Conservation (phyloP, 2,113 vertebrate species). For the Upupa epops region DNA sequence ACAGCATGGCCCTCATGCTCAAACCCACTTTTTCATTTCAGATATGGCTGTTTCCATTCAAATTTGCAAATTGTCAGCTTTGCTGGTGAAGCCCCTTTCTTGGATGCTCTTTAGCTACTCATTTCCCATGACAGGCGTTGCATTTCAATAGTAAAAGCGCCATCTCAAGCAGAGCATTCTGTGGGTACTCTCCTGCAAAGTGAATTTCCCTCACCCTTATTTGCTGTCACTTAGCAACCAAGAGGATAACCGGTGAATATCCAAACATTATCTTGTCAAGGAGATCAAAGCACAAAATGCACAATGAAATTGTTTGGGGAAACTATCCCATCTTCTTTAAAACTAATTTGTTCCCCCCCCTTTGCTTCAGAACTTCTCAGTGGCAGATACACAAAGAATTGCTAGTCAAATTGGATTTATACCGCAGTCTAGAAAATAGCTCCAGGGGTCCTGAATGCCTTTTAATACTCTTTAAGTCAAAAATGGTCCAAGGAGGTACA, state of each 20-base stretch:
- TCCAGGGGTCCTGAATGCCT: background rate
- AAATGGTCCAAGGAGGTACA: background rate
- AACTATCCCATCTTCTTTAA: background rate
- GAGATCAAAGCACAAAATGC: slow-evolving; percentile 18
- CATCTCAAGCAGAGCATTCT: slow-evolving; percentile 1
- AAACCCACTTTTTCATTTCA: background rate
- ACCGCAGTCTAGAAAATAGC: background rate
- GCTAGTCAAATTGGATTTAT: background rate
- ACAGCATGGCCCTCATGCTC: background rate
- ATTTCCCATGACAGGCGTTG: slow-evolving; percentile 17
- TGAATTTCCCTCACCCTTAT: background rate
- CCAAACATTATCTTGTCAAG: slow-evolving; percentile 12
- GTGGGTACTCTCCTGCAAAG: background rate
- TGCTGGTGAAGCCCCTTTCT: background rate
- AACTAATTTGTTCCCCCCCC: background rate
- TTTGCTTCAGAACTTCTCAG: background rate
- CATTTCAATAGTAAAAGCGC: background rate
- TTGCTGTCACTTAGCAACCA: slow-evolving; percentile 53
- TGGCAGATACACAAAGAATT: background rate
- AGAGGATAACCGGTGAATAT: background rate
- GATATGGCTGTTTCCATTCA: background rate
- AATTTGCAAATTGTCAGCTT: background rate
- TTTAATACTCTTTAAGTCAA: background rate
- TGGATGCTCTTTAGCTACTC: background rate
- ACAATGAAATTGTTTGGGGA: background rate